These are phyloP conservation scores for Madoqua kirkii DNA, from an alignment of 2,113 vertebrate genomes.

Conservation along the genomic window DNA sequence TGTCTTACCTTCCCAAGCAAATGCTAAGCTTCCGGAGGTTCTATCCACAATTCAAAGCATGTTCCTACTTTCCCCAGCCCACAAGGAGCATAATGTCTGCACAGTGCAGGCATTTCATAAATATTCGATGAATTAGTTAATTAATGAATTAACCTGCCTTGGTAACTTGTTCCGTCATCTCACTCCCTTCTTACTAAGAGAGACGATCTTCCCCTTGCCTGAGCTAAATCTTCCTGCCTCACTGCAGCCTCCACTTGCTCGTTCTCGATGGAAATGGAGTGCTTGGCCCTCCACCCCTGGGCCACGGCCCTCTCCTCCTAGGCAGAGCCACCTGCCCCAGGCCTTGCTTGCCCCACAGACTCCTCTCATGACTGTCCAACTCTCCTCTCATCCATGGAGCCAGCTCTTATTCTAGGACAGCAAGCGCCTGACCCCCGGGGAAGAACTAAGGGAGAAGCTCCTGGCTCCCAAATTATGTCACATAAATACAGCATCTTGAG, in stretches of 20 bases:
- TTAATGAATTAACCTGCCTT: slow-evolving; percentile 61
- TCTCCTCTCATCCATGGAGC: too few species aligned
- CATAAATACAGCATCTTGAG: neutral
- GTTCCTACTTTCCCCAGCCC: neutral
- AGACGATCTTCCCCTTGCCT: neutral
- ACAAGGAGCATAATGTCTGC: neutral
- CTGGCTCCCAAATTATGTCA: neutral
- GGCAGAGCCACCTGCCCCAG: neutral
- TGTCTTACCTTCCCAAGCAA: neutral
- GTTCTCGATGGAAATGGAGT: neutral
- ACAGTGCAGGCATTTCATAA: slow-evolving; percentile 37
- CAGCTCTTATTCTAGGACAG: neutral
- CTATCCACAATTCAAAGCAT: neutral
- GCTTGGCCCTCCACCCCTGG: neutral
- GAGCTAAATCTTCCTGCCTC: neutral
- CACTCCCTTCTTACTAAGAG: slow-evolving; percentile 33
- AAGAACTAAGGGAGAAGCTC: neutral
- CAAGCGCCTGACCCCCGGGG: neutral
- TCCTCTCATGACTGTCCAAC: rapidly evolving
- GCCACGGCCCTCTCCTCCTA: neutral
- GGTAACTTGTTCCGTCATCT: slow-evolving; percentile 47
- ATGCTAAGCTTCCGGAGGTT: neutral
- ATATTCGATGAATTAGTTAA: slow-evolving; percentile 63
- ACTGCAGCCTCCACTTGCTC: neutral
- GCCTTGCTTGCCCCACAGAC: neutral